These are phyloP conservation scores for Megaleporinus macrocephalus DNA, from an alignment of 2,113 vertebrate species.

Conservation along the genomic window DNA sequence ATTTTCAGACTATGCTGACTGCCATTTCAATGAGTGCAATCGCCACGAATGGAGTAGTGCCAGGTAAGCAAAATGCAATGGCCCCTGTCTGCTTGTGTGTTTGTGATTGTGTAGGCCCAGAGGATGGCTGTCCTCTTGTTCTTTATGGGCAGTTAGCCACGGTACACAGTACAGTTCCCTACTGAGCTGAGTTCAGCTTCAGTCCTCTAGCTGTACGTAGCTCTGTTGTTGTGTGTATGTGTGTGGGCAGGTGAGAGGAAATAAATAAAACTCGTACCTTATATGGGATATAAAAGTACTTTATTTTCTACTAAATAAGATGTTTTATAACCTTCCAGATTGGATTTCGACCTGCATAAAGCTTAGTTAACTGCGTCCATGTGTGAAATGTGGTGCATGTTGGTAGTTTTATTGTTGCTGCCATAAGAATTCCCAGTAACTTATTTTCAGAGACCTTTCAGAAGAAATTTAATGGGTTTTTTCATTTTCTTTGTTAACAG, in stretches of 20 bases:
- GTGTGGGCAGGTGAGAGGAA: neutral
- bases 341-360: neutral
- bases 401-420: too few relatives aligned
- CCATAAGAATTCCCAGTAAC: too few relatives aligned
- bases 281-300: neutral
- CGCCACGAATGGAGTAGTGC: constrained; percentile 97
- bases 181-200: constrained; percentile 47
- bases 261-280: neutral
- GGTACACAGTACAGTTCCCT: constrained; percentile 40
- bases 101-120: constrained; percentile 9
- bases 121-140: constrained; percentile 45
- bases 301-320: neutral
- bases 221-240: constrained; percentile 9
- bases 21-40: constrained; percentile 99
- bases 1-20: constrained; percentile 94
- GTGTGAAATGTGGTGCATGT: too few relatives aligned
- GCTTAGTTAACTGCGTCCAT: neutral
- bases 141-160: constrained; percentile 56
- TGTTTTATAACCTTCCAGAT: neutral
- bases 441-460: too few relatives aligned
- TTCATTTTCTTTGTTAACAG: too few relatives aligned
- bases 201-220: constrained; percentile 1
- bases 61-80: constrained; percentile 80
- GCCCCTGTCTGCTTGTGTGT: constrained; percentile 23
- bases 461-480: too few relatives aligned